Conservation (phyloP, 2,797 vertebrate genomes). For the Saxicola maurus region DNA sequence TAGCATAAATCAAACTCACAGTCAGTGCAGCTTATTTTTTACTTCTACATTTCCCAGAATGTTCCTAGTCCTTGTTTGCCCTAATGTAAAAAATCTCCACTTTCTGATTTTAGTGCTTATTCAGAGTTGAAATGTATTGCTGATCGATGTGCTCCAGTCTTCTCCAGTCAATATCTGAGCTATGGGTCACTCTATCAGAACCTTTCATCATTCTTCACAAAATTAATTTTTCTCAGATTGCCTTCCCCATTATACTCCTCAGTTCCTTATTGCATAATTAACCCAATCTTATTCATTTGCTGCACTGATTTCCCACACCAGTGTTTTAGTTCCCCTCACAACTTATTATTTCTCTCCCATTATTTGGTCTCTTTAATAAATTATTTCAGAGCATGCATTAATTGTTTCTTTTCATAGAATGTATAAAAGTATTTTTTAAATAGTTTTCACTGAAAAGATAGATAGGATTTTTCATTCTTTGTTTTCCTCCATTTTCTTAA, state of each 20-base stretch:
- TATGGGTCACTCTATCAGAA: neutral
- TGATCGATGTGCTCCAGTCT: neutral
- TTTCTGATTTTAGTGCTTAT: neutral
- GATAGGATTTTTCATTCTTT: neutral
- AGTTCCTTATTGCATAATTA: neutral
- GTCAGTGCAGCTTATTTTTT: neutral
- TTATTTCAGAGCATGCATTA: neutral
- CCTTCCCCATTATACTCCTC: neutral
- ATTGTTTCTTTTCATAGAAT: neutral
- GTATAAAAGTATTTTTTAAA: neutral
- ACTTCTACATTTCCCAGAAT: neutral
- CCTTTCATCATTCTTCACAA: neutral
- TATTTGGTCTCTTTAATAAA: neutral
- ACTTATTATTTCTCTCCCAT: neutral
- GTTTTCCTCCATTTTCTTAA: neutral
- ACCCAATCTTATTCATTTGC: neutral
- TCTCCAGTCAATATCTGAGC: neutral
- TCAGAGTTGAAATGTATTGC: neutral
- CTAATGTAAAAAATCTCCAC: neutral
- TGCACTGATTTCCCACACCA: neutral
- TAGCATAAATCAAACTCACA: neutral
- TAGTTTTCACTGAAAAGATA: neutral
- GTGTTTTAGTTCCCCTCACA: neutral
- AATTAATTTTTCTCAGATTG: neutral
- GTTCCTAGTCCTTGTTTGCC: neutral